Evolutionary conservation across 37 sponge, comb jelly and placozoan species (phyloP), one percentile per base, ranked within the genome.

Genomic region (Mnemiopsis leidyi): DNA sequence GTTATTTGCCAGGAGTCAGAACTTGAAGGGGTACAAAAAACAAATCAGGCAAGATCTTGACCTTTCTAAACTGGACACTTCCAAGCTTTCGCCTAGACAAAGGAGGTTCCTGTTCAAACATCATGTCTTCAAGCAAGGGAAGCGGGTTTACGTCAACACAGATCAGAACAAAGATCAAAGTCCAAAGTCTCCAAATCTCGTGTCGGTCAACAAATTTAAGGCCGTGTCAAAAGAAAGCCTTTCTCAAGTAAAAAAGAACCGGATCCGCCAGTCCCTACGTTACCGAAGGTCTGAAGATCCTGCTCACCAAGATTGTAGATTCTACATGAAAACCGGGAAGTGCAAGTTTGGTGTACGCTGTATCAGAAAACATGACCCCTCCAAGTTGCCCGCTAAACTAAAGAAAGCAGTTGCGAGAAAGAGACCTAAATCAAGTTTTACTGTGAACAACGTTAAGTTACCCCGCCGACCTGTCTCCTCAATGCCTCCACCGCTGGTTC

Each of bases 261-360:
- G 1, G 13, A 2, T 35, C 33, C 61, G 26, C 23, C 38, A 20
- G 16, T 77, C 79, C 2, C 79, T 77, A 2, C 79, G 35, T 13
- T 85, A 85, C 36, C 23, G 61, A 25, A 28, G 61, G 30, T 36
- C 90, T n/a, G 35, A 7, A 39, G 48, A 38, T 39, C 48, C 90
- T n/a, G 5, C 16, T n/a, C 25, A 24, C 23, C 79, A 77, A 77
- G 90, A 85, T 25, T 85, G 90, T 23, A 85, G 90, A 37, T 85
- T 85, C 35, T 85, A 85, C 30, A 18, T 85, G 29, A 40, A 5
- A 38, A 85, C 90, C 39, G 90, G 90, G 26, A 85, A 85, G 48
- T 85, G 90, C 90, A 85, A 85, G 90, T 85, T 85, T 85, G 90
- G 90, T 16, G 61, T 40, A 3, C 33, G 61, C 33, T 85, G 90